Conservation (phyloP, 2,888 invertebrate genomes). For the Acleris laterana region DNA sequence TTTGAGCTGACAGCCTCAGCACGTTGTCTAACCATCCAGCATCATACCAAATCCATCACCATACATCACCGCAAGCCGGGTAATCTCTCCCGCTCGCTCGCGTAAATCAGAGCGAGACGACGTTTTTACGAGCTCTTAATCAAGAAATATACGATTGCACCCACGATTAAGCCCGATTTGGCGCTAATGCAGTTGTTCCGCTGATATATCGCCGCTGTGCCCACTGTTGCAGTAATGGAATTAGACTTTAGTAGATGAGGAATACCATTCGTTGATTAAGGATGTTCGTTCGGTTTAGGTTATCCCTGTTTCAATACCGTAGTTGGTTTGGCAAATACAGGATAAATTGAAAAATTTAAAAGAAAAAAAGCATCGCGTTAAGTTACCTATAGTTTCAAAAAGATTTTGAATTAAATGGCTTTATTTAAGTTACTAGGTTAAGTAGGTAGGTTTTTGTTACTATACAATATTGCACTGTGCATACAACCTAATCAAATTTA, state of each 20-base stretch:
- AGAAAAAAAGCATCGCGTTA: too few species aligned
- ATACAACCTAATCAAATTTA: too few species aligned
- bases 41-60: conserved; percentile 27
- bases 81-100: conserved; percentile 34
- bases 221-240: conserved; percentile 17
- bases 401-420: too few species aligned
- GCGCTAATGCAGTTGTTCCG: conserved; percentile 74
- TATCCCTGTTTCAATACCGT: too few species aligned
- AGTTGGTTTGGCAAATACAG: too few species aligned
- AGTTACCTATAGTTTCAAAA: too few species aligned
- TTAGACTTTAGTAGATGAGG: conserved; percentile 4
- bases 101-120: conserved; percentile 38
- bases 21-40: conserved; percentile 11
- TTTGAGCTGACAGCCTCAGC: not conserved
- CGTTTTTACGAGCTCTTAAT: conserved; percentile 39
- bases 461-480: too few species aligned
- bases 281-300: not conserved
- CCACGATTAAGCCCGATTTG: conserved; percentile 39
- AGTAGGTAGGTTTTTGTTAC: too few species aligned
- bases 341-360: too few species aligned
- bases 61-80: conserved; percentile 26
- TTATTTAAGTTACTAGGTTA: too few species aligned
- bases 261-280: not conserved
- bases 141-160: conserved; percentile 38
- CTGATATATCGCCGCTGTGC: conserved; percentile 58